Evolutionary conservation across 2,113 vertebrate genomes (phyloP).

Genomic region (Guaruba guarouba): DNA sequence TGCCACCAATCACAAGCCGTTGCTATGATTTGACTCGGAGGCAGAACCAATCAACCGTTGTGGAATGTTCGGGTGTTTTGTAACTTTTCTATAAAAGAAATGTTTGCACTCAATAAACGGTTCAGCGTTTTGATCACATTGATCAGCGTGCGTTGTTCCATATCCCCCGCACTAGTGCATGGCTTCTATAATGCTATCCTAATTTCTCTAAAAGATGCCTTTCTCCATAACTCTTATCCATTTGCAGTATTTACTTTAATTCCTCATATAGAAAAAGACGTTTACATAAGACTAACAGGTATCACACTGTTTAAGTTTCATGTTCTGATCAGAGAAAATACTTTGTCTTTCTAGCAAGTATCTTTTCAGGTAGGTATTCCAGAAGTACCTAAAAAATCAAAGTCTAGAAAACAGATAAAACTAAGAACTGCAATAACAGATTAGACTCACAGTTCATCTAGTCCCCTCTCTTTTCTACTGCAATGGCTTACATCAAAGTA

Average conservation of each 20-base stretch:
- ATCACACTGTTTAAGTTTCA: neutral
- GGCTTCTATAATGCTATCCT: neutral
- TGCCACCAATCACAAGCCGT: too few species aligned
- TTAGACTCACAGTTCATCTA: neutral
- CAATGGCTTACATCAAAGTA: neutral
- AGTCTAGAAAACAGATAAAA: neutral
- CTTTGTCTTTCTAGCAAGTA: neutral
- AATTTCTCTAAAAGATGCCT: neutral
- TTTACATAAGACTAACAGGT: neutral
- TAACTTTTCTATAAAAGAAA: too few species aligned
- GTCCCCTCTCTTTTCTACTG: neutral
- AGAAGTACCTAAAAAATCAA: neutral
- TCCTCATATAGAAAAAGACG: neutral
- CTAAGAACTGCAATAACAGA: neutral
- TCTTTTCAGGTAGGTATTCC: neutral
- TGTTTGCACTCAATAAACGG: too few species aligned
- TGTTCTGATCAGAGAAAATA: neutral
- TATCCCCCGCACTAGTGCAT: neutral
- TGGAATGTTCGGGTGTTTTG: too few species aligned
- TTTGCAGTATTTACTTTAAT: neutral
- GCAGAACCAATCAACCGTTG: too few species aligned
- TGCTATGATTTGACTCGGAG: too few species aligned
- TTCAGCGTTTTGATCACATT: too few species aligned
- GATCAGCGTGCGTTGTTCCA: too few species aligned
- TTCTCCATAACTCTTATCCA: neutral